A percentile compares a stretch with the other conserved stretches of the same genome.
Conservation (phyloP, 2,113 vertebrate species). For the Salvelinus alpinus region DNA sequence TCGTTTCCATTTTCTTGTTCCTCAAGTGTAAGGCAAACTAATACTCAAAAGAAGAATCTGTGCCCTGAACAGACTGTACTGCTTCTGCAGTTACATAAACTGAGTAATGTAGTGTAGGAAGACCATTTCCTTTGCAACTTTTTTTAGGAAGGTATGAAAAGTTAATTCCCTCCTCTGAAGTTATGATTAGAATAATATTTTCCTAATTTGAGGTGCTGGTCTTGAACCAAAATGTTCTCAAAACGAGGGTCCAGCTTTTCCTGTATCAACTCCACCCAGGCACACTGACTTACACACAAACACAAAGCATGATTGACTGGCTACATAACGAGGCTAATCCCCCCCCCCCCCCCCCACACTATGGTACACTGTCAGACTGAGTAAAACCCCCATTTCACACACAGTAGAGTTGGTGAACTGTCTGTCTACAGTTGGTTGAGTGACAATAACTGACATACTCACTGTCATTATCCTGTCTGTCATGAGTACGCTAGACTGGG, state of each 20-base stretch:
- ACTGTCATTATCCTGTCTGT: too few relatives aligned
- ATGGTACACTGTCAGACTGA: too few relatives aligned
- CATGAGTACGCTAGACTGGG: too few relatives aligned
- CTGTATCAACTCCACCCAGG: neutral
- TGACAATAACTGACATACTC: too few relatives aligned
- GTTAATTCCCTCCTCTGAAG: neutral
- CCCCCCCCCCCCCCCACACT: too few relatives aligned
- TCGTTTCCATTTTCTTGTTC: too few relatives aligned
- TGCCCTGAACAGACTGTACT: neutral
- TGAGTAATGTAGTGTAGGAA: neutral
- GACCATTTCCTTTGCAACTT: neutral
- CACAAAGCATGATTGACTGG: too few relatives aligned
- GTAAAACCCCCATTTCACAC: too few relatives aligned
- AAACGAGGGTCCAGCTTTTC: neutral
- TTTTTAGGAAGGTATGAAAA: neutral
- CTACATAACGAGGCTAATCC: too few relatives aligned
- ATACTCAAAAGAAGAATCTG: neutral
- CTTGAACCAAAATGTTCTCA: constrained; percentile 8
- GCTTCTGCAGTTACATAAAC: neutral
- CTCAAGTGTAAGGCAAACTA: too few relatives aligned
- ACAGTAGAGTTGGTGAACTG: too few relatives aligned
- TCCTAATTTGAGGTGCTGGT: neutral
- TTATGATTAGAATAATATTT: neutral
- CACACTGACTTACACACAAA: neutral
- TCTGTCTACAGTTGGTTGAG: too few relatives aligned